Evolutionary conservation across 1,140 invertebrate species (phyloP), one percentile per base, ranked within the genome.

Genomic region (Drosophila neocordata): DNA sequence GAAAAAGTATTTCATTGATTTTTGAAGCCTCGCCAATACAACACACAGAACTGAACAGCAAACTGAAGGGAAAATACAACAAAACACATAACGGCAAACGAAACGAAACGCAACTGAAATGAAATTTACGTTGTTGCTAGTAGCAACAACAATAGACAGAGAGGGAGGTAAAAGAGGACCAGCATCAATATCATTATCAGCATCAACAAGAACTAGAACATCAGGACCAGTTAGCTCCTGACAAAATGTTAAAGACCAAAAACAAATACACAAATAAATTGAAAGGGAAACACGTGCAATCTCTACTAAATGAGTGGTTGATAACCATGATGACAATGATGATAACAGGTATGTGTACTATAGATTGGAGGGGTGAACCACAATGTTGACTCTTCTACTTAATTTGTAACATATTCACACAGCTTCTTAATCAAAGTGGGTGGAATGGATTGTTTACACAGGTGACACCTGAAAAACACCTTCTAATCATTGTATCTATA

Each of bases 1-100:
- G 77, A 89, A 89, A 41, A 89, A 89, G 85, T 85, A 89, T 89
- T 89, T 89, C 85, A 89, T 89, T 85, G 85, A 89, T 89, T 89
- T 89, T 89, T 59, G 85, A 89, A 89, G 87, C 85, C 85, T 76
- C 66, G 64, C 22, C 65, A 77, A 73, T 83, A 78, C 81, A 79
- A 61, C 63, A 74, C 72, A 51, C 58, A 71, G 52, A 58, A 51
- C 62, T 65, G 55, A 75, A 34, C 55, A 31, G 56, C 48, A 35
- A 62, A 64, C 12, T 57, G 53, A 65, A 53, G 56, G 57, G 41
- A 72, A 41, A 57, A 44, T 63, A 65, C 31, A 52, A 44, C 51
- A 44, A 38, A 48, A 22, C 61, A 65, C 34, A 52, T 48, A 69
- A 55, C 13, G 67, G 27, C 60, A 38, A 64, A 59, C 18, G 41